Base-by-base conservation (phyloP, 2,888 invertebrate species). In the Zygogramma bicolorata region DNA sequence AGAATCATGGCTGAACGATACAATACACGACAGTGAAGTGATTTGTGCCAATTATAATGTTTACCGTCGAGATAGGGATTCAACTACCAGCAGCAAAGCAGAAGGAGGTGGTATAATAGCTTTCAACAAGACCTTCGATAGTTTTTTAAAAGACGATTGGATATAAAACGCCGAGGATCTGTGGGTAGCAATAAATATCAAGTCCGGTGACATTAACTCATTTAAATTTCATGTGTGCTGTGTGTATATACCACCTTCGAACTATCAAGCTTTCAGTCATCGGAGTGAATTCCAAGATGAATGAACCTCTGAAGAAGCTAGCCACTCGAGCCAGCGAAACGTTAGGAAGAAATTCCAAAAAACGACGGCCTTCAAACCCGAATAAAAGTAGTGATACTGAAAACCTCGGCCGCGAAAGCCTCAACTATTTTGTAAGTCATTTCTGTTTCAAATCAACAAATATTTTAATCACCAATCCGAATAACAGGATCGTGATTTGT, bases 1-100 rank as follows among this genome's bases (percentile, higher is more conserved):
- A 13, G 67, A 67, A 60, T 40, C 67, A n/a, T 59, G 60, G 60
- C 42, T 67, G 3, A 59, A 38, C 40, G 7, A 40, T 20, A 34
- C 4, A n/a, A 15, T 67, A 8, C 38, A 59, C 1, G 59, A 59
- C 20, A 15, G 8, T 3, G 66, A 66, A 58, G 4, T 66, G 8
- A 57, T 46, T 20, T 20, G 20, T 20, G 6, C 8, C 1, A 46
- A 46, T 20, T 46, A 46, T 31, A 31, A 31, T 31, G 40, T 42
- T 13, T n/a, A 42, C 15, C 40, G 40, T 4, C 13, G 40, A 42
- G 40, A 42, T 4, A 1, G n/a, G 15, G 42, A 13, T n/a, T 42
- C 42, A 1, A 2, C 15, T n/a, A 15, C 42, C 13, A n/a, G n/a
- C 25, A 22, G 46, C 46, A 46, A 53, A 53, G 18, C 3, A 22